These are phyloP conservation scores for Trochalopteron elliotii DNA, from an alignment of 2,113 vertebrate genomes.

Conservation along the genomic window DNA sequence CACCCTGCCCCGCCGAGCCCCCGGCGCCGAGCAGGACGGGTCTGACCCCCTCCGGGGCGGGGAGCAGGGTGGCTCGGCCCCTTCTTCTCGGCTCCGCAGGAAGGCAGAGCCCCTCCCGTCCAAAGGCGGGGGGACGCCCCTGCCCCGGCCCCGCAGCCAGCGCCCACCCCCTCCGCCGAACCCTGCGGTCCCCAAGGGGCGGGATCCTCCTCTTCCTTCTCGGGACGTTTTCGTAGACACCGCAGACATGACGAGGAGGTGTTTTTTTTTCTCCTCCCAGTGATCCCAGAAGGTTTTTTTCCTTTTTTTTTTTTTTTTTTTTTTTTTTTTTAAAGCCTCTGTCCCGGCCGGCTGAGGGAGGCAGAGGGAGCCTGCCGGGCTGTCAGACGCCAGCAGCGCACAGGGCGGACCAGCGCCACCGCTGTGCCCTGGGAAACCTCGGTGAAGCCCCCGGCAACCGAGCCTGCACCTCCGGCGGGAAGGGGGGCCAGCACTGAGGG, in stretches of 20 bases:
- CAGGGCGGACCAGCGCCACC: fast-evolving
- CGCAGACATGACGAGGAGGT: neutral
- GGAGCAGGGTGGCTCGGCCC: neutral
- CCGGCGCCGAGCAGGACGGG: neutral
- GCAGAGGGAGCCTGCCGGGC: neutral
- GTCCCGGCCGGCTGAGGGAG: neutral
- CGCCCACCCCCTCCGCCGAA: neutral
- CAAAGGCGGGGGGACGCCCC: neutral
- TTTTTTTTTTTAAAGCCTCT: neutral
- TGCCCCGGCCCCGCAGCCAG: neutral
- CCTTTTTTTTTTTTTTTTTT: neutral
- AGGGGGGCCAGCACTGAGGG: fast-evolving
- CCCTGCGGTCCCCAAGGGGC: neutral
- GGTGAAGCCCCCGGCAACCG: neutral
- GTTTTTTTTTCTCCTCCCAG: neutral
- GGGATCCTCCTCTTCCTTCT: slow-evolving; percentile 16
- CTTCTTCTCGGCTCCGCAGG: neutral
- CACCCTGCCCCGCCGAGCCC: neutral
- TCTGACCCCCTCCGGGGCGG: neutral
- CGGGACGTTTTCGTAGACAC: neutral
- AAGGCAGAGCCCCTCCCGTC: neutral
- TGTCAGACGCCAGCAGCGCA: neutral
- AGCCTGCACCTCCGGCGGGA: neutral
- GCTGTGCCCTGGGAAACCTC: neutral
- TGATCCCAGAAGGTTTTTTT: neutral